phyloP scores from a whole-genome alignment of 1,140 invertebrate species.

The Zaprionus camerounensis region DNA sequence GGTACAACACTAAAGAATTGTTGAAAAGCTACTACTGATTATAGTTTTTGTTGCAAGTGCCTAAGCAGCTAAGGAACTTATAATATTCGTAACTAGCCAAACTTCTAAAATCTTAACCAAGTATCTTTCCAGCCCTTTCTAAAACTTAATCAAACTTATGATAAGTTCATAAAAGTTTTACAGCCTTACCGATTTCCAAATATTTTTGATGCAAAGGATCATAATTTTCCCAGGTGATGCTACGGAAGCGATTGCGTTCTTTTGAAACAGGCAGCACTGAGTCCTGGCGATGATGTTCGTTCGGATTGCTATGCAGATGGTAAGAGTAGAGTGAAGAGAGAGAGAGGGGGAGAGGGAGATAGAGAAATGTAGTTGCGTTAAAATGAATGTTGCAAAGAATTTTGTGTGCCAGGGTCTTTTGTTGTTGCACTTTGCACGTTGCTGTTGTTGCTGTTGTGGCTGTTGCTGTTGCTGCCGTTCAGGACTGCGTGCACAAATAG shows the following conservation, averaged over 20 bases:
- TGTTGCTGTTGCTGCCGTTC: background rate
- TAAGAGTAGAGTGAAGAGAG: background rate
- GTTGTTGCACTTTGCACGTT: background rate
- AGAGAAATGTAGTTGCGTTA: conserved; percentile 1
- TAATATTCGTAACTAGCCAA: background rate
- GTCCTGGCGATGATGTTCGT: conserved; percentile 91
- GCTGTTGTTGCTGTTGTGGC: background rate
- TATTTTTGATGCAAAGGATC: conserved; percentile 96
- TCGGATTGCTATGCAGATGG: conserved; percentile 90
- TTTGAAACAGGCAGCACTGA: conserved; percentile 90
- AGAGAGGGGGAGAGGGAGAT: background rate
- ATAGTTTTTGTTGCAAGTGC: background rate
- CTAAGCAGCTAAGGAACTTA: background rate
- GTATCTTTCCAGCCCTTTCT: background rate
- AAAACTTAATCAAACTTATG: background rate
- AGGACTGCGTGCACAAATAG: conserved; percentile 22
- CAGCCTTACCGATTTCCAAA: conserved; percentile 94
- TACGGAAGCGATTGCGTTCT: conserved; percentile 93
- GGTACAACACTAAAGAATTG: background rate
- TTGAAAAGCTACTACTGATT: background rate
- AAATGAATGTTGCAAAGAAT: conserved; percentile 14
- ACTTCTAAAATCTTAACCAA: background rate
- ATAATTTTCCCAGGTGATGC: conserved; percentile 95
- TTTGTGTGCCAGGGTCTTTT: conserved; percentile 12
- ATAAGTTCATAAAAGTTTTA: conserved; percentile 15